A percentile compares a stretch with the other conserved stretches of the same genome.
Conservation (phyloP, 2,797 vertebrate genomes). For the Myiothlypis chrysogaster region DNA sequence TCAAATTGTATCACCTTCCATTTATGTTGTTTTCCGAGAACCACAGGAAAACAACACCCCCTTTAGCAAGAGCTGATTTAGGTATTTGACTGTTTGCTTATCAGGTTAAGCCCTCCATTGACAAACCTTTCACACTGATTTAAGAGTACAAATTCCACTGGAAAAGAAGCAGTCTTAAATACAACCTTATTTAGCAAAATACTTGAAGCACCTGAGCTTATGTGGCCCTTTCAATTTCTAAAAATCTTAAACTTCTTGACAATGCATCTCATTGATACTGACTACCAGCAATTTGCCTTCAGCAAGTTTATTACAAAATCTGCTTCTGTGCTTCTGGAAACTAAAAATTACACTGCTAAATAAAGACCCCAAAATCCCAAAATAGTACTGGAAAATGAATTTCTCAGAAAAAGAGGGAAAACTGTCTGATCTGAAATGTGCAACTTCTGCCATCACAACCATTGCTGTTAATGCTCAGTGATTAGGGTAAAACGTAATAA, state of each 20-base stretch:
- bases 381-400: not conserved
- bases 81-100: not conserved
- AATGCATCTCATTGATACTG: not conserved
- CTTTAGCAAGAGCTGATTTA: not conserved
- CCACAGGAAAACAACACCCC: not conserved
- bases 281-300: not conserved
- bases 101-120: not conserved
- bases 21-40: not conserved
- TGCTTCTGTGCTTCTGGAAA: not conserved
- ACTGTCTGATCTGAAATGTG: not conserved
- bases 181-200: not conserved
- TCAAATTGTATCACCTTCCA: conserved; percentile 16
- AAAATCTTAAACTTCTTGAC: not conserved
- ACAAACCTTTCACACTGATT: not conserved
- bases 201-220: not conserved
- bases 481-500: conserved; percentile 12
- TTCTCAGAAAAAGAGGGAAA: conserved; percentile 18
- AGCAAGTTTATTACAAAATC: not conserved
- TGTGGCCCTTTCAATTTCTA: not conserved
- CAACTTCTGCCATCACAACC: not conserved
- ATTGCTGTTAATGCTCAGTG: not conserved
- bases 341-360: conserved; percentile 4
- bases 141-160: not conserved
- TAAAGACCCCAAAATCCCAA: not conserved
- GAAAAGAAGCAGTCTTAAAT: not conserved